These are phyloP conservation scores for Microtus ochrogaster DNA, from an alignment of 2,113 vertebrate genomes.

Conservation along the genomic window DNA sequence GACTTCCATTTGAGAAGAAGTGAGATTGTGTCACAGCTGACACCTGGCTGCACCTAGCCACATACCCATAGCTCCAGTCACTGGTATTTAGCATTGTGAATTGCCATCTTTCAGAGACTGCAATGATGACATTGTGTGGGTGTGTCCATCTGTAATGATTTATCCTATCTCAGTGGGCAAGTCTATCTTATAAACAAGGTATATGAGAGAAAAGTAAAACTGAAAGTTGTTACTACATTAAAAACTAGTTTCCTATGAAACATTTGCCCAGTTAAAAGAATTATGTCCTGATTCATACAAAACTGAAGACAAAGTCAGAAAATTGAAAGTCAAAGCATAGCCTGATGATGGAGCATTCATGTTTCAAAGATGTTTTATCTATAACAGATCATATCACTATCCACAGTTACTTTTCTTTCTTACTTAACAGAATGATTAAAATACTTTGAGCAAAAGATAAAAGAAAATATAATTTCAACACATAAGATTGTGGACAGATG, in stretches of 20 bases:
- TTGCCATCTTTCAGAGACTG: background rate
- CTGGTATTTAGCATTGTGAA: background rate
- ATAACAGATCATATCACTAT: background rate
- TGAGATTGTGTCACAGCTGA: background rate
- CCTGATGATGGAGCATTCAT: background rate
- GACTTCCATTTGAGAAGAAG: background rate
- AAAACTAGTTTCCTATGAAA: background rate
- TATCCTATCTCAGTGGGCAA: background rate
- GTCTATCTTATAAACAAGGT: background rate
- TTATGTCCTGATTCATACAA: background rate
- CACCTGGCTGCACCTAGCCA: background rate
- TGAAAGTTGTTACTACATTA: background rate
- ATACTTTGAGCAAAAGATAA: background rate
- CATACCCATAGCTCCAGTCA: background rate
- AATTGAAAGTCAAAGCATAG: background rate
- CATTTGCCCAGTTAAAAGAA: background rate
- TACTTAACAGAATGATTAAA: slow-evolving; percentile 5
- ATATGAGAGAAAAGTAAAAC: background rate
- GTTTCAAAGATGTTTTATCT: background rate
- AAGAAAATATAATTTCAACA: background rate
- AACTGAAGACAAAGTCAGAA: background rate
- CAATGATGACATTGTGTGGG: rapidly evolving
- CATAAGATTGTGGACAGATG: slow-evolving; percentile 3
- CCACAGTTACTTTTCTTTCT: background rate
- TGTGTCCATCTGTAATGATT: background rate